Conservation (phyloP, 2,797 vertebrate species). For the Dicrostonyx torquatus region DNA sequence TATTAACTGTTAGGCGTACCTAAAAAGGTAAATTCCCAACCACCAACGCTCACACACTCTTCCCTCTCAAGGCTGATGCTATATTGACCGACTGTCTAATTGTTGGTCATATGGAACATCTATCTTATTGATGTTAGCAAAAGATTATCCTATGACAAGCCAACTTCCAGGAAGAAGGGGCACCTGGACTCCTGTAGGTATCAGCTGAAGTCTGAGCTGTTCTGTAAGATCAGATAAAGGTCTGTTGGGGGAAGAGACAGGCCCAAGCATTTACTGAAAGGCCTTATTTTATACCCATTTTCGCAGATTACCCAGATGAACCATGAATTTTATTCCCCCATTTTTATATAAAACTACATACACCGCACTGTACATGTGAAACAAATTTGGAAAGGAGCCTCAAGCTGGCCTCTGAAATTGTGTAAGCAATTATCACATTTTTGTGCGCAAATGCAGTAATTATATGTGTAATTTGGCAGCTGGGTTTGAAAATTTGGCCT, state of each 20-base stretch:
- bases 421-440: constrained; percentile 85
- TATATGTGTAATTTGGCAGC: constrained; percentile 85
- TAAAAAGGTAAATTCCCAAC: not conserved
- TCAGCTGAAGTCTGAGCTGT: constrained; percentile 43
- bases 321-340: constrained; percentile 71
- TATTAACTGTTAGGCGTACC: not conserved
- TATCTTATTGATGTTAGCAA: not conserved
- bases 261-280: constrained; percentile 49
- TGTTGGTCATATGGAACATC: not conserved
- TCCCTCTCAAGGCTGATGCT: not conserved
- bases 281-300: constrained; percentile 71
- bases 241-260: constrained; percentile 6
- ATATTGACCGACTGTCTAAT: not conserved
- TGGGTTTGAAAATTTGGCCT: constrained; percentile 85
- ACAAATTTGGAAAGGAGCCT: constrained; percentile 84
- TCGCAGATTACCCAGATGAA: constrained; percentile 65
- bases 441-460: constrained; percentile 85
- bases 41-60: not conserved
- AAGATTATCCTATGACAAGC: not conserved
- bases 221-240: not conserved
- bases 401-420: constrained; percentile 85
- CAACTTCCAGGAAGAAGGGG: not conserved
- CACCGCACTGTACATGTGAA: constrained; percentile 82
- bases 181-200: not conserved
- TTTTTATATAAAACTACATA: constrained; percentile 81